A percentile compares a stretch with the other conserved stretches of the same genome.
Evolutionary conservation across 2,888 invertebrate species (phyloP).

Genomic region (Dugesia japonica): DNA sequence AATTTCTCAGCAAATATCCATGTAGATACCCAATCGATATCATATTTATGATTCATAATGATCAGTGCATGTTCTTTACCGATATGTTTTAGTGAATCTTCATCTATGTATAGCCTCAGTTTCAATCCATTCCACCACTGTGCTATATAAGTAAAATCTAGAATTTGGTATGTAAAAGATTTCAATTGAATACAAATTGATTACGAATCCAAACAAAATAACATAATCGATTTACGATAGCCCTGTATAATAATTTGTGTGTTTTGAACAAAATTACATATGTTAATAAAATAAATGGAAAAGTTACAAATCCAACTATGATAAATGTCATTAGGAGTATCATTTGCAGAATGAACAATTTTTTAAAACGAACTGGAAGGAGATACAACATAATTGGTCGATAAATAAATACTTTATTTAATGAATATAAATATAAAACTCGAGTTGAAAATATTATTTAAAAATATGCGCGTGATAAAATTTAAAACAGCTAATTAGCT

Average conservation of each 20-base stretch:
- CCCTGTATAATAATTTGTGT: neutral
- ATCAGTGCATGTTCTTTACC: conserved; percentile 75
- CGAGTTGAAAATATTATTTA: neutral
- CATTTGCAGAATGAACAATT: neutral
- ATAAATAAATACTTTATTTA: too few species aligned
- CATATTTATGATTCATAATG: conserved; percentile 82
- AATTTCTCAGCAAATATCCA: conserved; percentile 74
- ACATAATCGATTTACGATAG: neutral
- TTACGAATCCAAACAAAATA: conserved; percentile 11
- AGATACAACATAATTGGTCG: neutral
- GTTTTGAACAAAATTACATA: neutral
- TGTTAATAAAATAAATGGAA: neutral
- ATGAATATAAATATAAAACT: neutral
- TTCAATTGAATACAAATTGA: neutral
- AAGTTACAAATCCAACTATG: neutral
- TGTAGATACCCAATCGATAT: conserved; percentile 83
- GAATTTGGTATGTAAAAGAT: conserved; percentile 52
- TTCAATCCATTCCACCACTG: conserved; percentile 79
- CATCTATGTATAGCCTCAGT: conserved; percentile 57
- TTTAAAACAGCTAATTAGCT: too few species aligned
- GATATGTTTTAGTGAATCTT: conserved; percentile 52
- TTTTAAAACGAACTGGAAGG: neutral
- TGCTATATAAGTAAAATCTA: conserved; percentile 66
- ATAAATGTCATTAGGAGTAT: neutral
- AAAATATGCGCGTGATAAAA: neutral